Evolutionary conservation across 2,113 vertebrate species (phyloP).

Genomic region (Halichoerus grypus): DNA sequence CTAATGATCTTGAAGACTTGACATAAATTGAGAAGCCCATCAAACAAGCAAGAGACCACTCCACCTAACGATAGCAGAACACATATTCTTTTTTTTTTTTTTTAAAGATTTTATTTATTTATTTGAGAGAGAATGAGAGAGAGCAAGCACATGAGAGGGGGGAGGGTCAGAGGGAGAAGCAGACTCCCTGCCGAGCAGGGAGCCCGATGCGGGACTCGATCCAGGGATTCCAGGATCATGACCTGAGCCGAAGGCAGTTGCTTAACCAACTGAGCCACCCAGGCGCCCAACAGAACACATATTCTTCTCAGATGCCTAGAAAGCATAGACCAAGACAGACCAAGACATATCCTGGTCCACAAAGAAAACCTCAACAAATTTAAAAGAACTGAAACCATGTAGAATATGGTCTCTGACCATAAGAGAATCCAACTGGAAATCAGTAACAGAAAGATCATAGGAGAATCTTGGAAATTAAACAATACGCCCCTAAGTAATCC

Average conservation of each 20-base stretch:
- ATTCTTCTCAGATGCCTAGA: not conserved
- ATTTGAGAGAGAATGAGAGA: no score
- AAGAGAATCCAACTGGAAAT: not conserved
- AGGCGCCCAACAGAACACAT: accelerated
- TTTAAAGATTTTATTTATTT: no score
- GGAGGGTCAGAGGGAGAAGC: no score
- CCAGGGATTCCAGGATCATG: no score
- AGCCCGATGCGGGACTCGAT: no score
- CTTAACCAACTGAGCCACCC: no score
- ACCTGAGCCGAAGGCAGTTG: no score
- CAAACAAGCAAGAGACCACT: not conserved
- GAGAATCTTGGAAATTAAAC: not conserved
- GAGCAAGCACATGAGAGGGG: no score
- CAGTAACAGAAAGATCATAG: not conserved
- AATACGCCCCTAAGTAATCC: not conserved
- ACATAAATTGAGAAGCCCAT: not conserved
- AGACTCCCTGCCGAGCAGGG: no score
- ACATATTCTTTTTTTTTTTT: not conserved
- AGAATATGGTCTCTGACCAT: not conserved
- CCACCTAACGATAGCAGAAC: not conserved
- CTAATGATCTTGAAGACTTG: not conserved
- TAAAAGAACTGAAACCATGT: not conserved
- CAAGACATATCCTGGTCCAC: not conserved
- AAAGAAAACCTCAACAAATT: not conserved
- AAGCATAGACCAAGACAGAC: not conserved